These are phyloP conservation scores for Colossoma macropomum DNA, from an alignment of 2,113 vertebrate genomes.

Conservation along the genomic window DNA sequence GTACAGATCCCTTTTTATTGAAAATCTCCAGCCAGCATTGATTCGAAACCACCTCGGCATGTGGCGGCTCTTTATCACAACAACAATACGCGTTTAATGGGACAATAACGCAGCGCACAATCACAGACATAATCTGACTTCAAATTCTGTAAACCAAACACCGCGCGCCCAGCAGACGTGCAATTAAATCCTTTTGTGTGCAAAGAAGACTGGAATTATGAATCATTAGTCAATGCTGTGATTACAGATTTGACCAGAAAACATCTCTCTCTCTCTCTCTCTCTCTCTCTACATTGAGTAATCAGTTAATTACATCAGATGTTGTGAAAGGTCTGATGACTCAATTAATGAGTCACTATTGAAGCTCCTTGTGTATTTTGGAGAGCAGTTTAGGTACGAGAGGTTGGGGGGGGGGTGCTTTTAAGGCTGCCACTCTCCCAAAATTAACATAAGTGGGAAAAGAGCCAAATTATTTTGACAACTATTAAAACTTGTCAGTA, in stretches of 20 bases:
- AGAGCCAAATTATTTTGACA: no score
- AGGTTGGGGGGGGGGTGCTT: not conserved
- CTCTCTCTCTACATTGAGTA: not conserved
- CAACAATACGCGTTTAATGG: not conserved
- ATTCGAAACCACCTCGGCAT: no score
- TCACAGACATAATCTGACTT: not conserved
- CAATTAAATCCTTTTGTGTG: conserved; percentile 6
- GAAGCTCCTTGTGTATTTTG: not conserved
- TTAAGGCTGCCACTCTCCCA: not conserved
- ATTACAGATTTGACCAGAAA: conserved; percentile 3
- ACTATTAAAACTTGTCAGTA: no score
- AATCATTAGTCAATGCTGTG: conserved; percentile 12
- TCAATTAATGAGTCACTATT: conserved; percentile 16
- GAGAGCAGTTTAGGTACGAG: conserved; percentile 8
- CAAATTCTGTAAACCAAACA: not conserved
- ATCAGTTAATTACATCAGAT: conserved; percentile 39
- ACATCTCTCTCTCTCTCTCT: not conserved
- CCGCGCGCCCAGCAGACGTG: not conserved
- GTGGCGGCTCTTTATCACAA: no score
- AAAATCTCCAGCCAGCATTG: no score
- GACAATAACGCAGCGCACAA: not conserved
- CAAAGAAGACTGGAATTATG: not conserved
- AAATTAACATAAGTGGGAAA: not conserved
- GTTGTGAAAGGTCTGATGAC: conserved; percentile 17
- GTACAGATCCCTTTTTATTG: no score